Evolutionary conservation across 2,888 invertebrate genomes (phyloP), one percentile per base, ranked within the genome.

Genomic region (Didymodactylos carnosus): DNA sequence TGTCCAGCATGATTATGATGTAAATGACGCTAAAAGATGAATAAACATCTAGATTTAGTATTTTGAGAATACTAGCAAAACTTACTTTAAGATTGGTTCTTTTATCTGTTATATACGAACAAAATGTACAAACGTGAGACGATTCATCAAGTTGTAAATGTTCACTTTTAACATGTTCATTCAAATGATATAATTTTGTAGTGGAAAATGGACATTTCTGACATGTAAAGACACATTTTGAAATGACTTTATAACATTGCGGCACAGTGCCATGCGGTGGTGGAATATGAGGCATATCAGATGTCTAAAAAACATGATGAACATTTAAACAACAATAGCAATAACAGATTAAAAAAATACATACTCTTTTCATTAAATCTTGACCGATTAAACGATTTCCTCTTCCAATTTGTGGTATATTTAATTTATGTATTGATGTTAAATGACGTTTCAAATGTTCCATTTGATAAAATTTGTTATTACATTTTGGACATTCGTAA

Each of bases 401-500:
- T 62, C 62, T 29, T 14, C 62, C 62, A 25, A 62, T 62, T 35
- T 62, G 62, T 35, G 62, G 62, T 35, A 62, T 62, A 35, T 62
- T 62, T 62, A 62, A 40, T 27, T 73, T 73, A 39, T 74, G 74
- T 43, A 74, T 74, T 10, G 74, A 71, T 53, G 71, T 71, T 39
- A 74, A 70, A 71, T 74, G 74, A 39, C 74, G 74, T 39, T 74
- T 74, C 29, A 74, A 71, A 53, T 74, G 74, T 39, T 74, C 74
- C 71, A 74, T 74, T 46, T 74, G 74, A 74, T 62, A 74, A 69
- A 74, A 74, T 69, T 74, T 74, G 43, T 74, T 74, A 16, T 71
- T 71, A 69, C 74, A 74, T n/a, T 62, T 71, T 35, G 40, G 41
- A 25, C 74, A 74, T 71, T 74, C 74, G 46, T 62, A 74, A 39